phyloP scores from a whole-genome alignment of 2,113 vertebrate species.

The Dipodomys spectabilis region DNA sequence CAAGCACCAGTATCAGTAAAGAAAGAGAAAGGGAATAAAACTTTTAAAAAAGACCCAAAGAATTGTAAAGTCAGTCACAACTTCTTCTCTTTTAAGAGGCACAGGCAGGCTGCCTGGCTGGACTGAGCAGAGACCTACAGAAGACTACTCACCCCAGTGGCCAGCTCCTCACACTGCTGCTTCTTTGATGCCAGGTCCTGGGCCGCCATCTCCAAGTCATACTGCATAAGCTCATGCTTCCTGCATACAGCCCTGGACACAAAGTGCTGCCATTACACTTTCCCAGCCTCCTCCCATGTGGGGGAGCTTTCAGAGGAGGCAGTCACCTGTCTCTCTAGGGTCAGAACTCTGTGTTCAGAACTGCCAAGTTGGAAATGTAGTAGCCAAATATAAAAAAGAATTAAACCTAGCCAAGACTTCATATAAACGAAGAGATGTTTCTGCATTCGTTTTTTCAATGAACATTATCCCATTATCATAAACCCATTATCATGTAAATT shows the following conservation, averaged over 20 bases:
- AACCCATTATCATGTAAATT: no score
- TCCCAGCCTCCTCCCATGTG: background rate
- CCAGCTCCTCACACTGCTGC: conserved; percentile 95
- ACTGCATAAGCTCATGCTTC: conserved; percentile 96
- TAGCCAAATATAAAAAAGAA: conserved; percentile 17
- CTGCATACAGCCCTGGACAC: conserved; percentile 93
- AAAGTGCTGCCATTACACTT: conserved; percentile 37
- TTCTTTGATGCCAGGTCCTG: conserved; percentile 95
- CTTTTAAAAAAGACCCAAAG: background rate
- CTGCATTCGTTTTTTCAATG: background rate
- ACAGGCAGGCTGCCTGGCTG: background rate
- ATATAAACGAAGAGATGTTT: background rate
- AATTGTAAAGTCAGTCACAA: background rate
- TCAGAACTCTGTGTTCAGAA: background rate
- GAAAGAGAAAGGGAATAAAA: background rate
- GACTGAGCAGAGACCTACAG: background rate
- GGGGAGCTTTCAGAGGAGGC: background rate
- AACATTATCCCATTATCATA: background rate
- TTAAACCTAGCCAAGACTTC: conserved; percentile 32
- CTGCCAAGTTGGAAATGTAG: conserved; percentile 39
- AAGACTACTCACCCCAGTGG: conserved; percentile 90
- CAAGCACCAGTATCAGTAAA: no score
- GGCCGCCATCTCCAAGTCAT: conserved; percentile 93
- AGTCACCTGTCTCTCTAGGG: background rate
- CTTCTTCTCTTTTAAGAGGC: background rate